These are phyloP conservation scores for Microctonus hyperodae DNA, from an alignment of 2,888 invertebrate genomes.

Conservation along the genomic window DNA sequence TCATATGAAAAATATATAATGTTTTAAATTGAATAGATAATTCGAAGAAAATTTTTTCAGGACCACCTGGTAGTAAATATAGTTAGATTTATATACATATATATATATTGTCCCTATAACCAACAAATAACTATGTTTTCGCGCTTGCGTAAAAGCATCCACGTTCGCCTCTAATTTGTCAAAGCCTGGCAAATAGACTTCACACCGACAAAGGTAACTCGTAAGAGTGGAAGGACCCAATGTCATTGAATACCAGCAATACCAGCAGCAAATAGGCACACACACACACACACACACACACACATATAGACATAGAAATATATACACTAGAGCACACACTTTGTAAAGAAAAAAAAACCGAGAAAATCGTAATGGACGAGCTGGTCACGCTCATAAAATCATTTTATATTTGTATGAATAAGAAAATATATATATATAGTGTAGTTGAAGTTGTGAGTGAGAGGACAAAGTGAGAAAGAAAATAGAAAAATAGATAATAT, in stretches of 20 bases:
- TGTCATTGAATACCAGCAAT: slow-evolving; percentile 16
- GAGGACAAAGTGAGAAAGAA: not conserved
- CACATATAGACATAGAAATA: too few relatives aligned
- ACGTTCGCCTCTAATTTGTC: slow-evolving; percentile 51
- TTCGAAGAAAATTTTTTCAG: slow-evolving; percentile 19
- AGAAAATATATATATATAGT: too few relatives aligned
- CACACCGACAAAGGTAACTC: slow-evolving; percentile 47
- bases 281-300: not conserved
- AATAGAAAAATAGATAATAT: slow-evolving; percentile 10
- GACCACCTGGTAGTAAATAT: slow-evolving; percentile 39
- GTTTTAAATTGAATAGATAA: not conserved
- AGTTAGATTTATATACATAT: not conserved
- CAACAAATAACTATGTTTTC: slow-evolving; percentile 37
- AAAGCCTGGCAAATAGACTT: slow-evolving; percentile 45
- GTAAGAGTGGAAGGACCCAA: slow-evolving; percentile 28
- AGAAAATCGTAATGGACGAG: slow-evolving; percentile 39
- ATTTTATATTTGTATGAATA: slow-evolving; percentile 15
- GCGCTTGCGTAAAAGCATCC: slow-evolving; percentile 31
- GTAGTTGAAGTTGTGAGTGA: slow-evolving; percentile 19
- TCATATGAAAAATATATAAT: too few relatives aligned
- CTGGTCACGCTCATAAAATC: slow-evolving; percentile 41
- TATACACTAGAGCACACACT: too few relatives aligned
- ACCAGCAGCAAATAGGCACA: slow-evolving; percentile 15
- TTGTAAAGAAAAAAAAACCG: slow-evolving; percentile 32
- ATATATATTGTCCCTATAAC: slow-evolving; percentile 23